Evolutionary conservation across 2,888 invertebrate genomes (phyloP).

Genomic region (Trissolcus japonicus): DNA sequence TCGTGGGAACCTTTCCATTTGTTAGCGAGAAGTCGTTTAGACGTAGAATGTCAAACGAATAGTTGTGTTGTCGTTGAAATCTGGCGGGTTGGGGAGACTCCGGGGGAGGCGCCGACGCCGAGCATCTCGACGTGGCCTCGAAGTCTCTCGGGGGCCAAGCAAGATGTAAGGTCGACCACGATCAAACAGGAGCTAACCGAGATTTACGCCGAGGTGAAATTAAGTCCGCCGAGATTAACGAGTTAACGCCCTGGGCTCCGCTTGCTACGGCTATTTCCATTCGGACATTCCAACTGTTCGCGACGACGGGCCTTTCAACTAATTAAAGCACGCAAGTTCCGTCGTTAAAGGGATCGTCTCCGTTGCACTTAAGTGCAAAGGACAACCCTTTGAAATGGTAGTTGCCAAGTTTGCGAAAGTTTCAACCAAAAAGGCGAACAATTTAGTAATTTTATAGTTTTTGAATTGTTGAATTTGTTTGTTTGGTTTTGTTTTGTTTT

Average conservation of each 20-base stretch:
- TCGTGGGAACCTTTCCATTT: conserved; percentile 29
- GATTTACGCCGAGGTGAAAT: conserved; percentile 73
- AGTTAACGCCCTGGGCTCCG: conserved; percentile 56
- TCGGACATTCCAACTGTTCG: conserved; percentile 48
- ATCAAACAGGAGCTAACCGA: conserved; percentile 74
- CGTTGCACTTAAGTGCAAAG: conserved; percentile 31
- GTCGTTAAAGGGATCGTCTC: conserved; percentile 28
- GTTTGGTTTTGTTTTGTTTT: conserved; percentile 2
- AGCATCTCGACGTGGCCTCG: conserved; percentile 48
- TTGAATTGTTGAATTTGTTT: too few relatives aligned
- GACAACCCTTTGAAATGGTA: conserved; percentile 23
- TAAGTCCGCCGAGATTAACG: conserved; percentile 73
- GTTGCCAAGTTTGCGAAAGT: conserved; percentile 17
- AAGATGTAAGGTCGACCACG: conserved; percentile 64
- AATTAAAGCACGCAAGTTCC: conserved; percentile 50
- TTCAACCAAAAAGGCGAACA: conserved; percentile 16
- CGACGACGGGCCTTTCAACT: conserved; percentile 38
- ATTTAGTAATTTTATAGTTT: background rate
- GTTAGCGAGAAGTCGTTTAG: conserved; percentile 34
- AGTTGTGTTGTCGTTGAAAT: conserved; percentile 41
- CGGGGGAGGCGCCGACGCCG: conserved; percentile 22
- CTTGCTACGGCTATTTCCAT: conserved; percentile 47
- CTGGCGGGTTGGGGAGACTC: conserved; percentile 22
- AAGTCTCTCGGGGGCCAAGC: conserved; percentile 51
- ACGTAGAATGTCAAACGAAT: conserved; percentile 52